A percentile compares a stretch with the other conserved stretches of the same genome.
Evolutionary conservation across 2,797 vertebrate species (phyloP).

Genomic region (Eidolon dupreanum): DNA sequence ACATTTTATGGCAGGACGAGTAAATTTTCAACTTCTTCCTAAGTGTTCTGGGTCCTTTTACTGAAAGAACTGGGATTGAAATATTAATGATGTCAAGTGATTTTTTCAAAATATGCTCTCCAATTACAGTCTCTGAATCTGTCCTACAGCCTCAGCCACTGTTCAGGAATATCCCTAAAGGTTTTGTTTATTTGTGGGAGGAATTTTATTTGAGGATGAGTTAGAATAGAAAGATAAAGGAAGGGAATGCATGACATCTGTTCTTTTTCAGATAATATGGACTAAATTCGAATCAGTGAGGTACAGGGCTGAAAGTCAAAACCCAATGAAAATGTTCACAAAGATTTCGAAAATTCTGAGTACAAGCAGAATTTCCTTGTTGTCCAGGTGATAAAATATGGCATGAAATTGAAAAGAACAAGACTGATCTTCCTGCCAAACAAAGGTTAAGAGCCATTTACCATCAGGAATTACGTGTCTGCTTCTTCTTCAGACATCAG

Average conservation of each 20-base stretch:
- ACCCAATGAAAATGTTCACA: neutral
- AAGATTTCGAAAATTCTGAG: neutral
- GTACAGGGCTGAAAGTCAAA: neutral
- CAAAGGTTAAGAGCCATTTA: neutral
- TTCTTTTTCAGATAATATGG: neutral
- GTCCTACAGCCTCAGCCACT: no score
- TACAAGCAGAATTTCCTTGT: conserved; percentile 17
- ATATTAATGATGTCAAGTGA: neutral
- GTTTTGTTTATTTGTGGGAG: neutral
- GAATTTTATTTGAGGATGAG: neutral
- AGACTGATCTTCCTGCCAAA: neutral
- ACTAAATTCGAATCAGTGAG: neutral
- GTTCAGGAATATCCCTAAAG: neutral
- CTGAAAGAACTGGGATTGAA: neutral
- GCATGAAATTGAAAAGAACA: neutral
- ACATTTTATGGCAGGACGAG: neutral
- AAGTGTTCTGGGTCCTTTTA: neutral
- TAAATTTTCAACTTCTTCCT: neutral
- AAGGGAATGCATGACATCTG: neutral
- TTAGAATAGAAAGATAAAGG: neutral
- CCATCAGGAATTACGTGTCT: neutral
- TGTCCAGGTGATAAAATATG: neutral
- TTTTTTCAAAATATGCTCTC: neutral
- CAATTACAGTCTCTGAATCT: neutral
- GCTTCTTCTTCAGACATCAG: neutral